Base-by-base conservation (phyloP, 2,797 vertebrate species). In the Fringilla coelebs region DNA sequence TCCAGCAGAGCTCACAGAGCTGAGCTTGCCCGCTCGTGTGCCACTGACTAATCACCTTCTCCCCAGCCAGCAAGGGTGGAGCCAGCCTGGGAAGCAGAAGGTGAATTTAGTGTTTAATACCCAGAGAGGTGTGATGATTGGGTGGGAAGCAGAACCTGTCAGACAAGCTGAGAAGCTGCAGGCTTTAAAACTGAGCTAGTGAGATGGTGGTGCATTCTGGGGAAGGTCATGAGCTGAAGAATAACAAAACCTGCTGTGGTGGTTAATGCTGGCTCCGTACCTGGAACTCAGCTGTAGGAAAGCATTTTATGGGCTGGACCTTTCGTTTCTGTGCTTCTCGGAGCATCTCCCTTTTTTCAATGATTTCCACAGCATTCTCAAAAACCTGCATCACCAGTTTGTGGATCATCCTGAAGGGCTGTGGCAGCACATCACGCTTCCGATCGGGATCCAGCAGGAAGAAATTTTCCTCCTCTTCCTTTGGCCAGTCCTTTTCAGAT, bases 321-420 rank as follows among this genome's bases (percentile, higher is more conserved):
- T 81, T 96, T 14, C 34, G 41, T 13, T 92, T 94, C 68, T 97
- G 92, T 0, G 45, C 79, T 63, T 96, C 92, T 57, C 2, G 91
- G 40, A 79, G 22, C 8, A 52, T 60, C 25, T 97, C 94, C 77
- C 92, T 98, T 52, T 95, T 65, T 73, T 96, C 95, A 36, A 98
- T 98, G 14, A 94, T 46, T 63, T 98, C 97, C 98, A 98, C 98
- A 2, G 97, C 93, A 20, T 48, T 87, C 34, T 98, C 97, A 58
- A 98, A 92, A 62, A 98, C 66, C 29, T 89, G 61, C 77, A 93
- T 94, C 94, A 98, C 89, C 75, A 98, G 79, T 85, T 98, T 98
- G 94, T 87, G 95, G 87, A 98, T 94, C 98, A 98, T 98, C 60
- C 97, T 97, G 55, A 97, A 94, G 7, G 98, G 98, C 96, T 98